Base-by-base conservation (phyloP, 2,797 vertebrate species). In the Ibycter americanus region DNA sequence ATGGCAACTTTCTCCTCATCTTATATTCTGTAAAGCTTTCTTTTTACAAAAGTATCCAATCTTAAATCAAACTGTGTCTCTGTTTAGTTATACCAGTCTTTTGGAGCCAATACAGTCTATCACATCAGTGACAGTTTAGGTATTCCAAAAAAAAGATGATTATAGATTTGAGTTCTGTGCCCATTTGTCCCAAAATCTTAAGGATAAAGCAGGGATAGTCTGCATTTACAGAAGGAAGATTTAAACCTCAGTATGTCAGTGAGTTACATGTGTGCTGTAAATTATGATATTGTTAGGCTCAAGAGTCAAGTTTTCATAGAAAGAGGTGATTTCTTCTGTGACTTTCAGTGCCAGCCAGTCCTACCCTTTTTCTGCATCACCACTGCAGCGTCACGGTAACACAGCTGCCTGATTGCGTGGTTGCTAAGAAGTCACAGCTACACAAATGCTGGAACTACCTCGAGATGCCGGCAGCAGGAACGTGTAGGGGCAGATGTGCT, bases 21-120 rank as follows among this genome's bases (percentile, higher is more conserved):
- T 93, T 93, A 34, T 74, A 36, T 71, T 92, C 94, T 96, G 74
- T 74, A 91, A 94, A 93, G 68, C 40, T 93, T 93, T 93, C 76
- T 93, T 97, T 94, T 87, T 83, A 80, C 93, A 93, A 52, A 97
- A 93, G 31, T 90, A 52, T 83, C 62, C 92, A 73, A 80, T 93
- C 89, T 89, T 92, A 88, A 87, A 94, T 95, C 89, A 92, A 78
- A 90, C 38, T 34, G 17, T 81, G 65, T 66, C 47, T 90, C 70
- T 91, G 58, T 82, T 84, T 87, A 59, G 68, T 86, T 84, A 47
- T 8, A 78, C 34, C 78, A 90, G 59, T 76, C 27, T 71, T 94
- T 89, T 72, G 49, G 65, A 93, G 46, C 61, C 22, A 62, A 27
- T 66, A 31, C 17, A 61, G 71, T 68, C 61, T 80, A 51, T 93